Conservation (phyloP, 2,113 vertebrate species). For the Lophochroa leadbeateri region DNA sequence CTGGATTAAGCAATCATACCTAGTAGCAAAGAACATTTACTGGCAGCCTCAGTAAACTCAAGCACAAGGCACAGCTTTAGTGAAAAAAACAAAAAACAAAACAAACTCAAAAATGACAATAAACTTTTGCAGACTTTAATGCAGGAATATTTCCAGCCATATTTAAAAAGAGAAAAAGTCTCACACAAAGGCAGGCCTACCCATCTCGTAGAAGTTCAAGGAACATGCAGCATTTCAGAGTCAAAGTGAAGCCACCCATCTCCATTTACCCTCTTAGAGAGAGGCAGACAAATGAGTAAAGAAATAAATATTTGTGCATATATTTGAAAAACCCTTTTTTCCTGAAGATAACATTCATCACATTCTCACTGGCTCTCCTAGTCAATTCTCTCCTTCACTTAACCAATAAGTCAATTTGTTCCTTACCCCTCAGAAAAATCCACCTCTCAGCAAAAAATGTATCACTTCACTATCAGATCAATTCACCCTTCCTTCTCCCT, state of each 20-base stretch:
- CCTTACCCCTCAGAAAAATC: constrained; percentile 5
- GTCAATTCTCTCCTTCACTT: constrained; percentile 42
- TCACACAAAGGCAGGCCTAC: background rate
- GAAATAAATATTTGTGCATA: background rate
- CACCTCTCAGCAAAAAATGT: constrained; percentile 38
- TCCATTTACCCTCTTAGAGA: background rate
- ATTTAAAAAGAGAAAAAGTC: background rate
- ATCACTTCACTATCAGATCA: constrained; percentile 31
- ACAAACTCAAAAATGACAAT: background rate
- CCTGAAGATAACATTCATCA: background rate
- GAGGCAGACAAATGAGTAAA: background rate
- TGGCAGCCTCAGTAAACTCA: background rate
- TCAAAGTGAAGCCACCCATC: background rate
- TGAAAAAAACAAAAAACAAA: background rate
- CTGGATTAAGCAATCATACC: background rate
- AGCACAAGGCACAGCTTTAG: background rate
- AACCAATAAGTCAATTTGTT: constrained; percentile 47
- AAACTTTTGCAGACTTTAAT: background rate
- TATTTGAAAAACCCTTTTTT: background rate
- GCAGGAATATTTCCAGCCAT: background rate
- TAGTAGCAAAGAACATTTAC: background rate
- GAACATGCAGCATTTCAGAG: fast-evolving
- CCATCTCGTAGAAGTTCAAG: background rate
- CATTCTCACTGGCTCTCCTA: background rate
- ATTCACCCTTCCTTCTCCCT: background rate